phyloP scores from a whole-genome alignment of 2,797 vertebrate genomes.

The Lepilemur septentrionalis region DNA sequence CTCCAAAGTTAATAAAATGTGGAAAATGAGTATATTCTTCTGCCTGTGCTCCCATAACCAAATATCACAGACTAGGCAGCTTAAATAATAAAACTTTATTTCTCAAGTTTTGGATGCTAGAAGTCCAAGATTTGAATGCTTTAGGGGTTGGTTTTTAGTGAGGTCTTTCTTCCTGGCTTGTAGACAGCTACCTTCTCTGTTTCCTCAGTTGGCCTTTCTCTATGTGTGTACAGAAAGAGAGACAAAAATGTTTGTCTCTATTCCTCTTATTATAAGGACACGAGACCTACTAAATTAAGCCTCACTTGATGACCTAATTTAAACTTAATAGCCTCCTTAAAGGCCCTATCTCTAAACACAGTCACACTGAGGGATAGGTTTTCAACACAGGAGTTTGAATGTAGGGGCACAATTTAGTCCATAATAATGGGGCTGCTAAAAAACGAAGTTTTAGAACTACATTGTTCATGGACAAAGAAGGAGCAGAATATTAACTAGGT shows the following conservation, averaged over 20 bases:
- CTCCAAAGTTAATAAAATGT: slow-evolving; percentile 39
- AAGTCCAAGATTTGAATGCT: not conserved
- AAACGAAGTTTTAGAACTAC: not conserved
- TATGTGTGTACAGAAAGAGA: not conserved
- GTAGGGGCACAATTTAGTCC: not conserved
- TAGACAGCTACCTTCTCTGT: not conserved
- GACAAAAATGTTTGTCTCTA: not conserved
- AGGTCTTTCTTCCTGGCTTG: not conserved
- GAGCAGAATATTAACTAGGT: not conserved
- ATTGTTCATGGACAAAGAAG: not conserved
- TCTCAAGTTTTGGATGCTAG: not conserved
- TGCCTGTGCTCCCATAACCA: not conserved
- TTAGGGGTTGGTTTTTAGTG: not conserved
- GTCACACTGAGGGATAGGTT: not conserved
- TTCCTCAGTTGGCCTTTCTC: not conserved
- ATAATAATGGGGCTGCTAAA: not conserved
- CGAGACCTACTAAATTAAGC: not conserved
- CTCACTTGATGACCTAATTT: not conserved
- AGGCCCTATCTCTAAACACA: not conserved
- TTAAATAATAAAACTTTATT: not conserved
- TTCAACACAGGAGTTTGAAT: not conserved
- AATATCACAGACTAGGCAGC: not conserved
- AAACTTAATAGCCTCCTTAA: not conserved
- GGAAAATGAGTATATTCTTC: not conserved
- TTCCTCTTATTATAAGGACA: not conserved